phyloP scores from a whole-genome alignment of 2,113 vertebrate genomes.

The Platycercus adscitus region DNA sequence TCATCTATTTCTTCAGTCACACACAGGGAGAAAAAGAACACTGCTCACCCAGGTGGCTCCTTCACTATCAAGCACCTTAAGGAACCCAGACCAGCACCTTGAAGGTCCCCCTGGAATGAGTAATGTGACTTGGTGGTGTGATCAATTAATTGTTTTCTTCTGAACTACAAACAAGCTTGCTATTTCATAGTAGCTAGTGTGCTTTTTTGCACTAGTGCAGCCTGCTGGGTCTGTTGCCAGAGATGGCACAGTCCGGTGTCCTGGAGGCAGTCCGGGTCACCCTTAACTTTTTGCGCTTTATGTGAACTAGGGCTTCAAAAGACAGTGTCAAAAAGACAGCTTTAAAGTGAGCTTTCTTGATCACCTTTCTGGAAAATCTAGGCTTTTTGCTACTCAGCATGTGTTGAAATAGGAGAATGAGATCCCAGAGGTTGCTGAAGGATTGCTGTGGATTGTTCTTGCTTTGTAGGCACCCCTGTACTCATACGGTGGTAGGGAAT shows the following conservation, averaged over 20 bases:
- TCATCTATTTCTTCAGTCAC: not conserved
- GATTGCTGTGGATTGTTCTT: not conserved
- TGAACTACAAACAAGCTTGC: not conserved
- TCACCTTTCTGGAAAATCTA: not conserved
- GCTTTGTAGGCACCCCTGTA: not conserved
- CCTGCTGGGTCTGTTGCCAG: not conserved
- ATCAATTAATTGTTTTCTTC: not conserved
- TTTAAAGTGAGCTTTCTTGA: not conserved
- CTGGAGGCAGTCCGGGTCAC: not conserved
- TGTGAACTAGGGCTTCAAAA: not conserved
- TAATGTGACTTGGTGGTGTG: not conserved
- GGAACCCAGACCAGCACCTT: conserved; percentile 50
- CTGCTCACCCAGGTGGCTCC: conserved; percentile 42
- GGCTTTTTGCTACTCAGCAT: not conserved
- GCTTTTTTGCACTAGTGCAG: not conserved
- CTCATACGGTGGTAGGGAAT: rapidly evolving
- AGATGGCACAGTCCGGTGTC: not conserved
- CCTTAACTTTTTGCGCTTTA: not conserved
- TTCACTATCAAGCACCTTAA: conserved; percentile 60
- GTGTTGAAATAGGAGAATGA: not conserved
- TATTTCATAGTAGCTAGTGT: not conserved
- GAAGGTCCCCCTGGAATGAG: conserved; percentile 15
- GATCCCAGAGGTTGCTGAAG: not conserved
- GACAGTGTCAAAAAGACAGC: not conserved
- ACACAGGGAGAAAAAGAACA: not conserved